Evolutionary conservation across 1,140 invertebrate species (phyloP).

Genomic region (Trachelipus rathkii): DNA sequence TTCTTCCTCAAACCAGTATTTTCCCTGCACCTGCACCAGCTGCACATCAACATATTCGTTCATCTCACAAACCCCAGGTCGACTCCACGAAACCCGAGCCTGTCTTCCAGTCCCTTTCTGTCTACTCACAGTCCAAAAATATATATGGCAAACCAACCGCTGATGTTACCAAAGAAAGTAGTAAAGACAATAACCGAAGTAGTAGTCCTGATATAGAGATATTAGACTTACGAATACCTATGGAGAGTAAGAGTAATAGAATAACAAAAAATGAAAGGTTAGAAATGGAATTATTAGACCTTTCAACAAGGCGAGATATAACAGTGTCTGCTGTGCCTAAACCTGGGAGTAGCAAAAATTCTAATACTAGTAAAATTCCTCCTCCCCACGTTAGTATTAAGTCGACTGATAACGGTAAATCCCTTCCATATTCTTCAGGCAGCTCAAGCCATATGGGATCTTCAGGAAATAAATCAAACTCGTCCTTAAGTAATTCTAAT

Average conservation of each 20-base stretch:
- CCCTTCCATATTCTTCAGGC: slow-evolving; percentile 29
- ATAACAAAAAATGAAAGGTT: slow-evolving; percentile 37
- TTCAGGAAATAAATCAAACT: neutral
- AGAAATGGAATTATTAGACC: slow-evolving; percentile 43
- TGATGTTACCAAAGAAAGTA: slow-evolving; percentile 31
- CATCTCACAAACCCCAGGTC: slow-evolving; percentile 30
- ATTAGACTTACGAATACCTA: slow-evolving; percentile 40
- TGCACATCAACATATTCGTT: slow-evolving; percentile 33
- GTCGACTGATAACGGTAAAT: slow-evolving; percentile 27
- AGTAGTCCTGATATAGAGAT: slow-evolving; percentile 45
- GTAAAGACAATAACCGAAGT: slow-evolving; percentile 37
- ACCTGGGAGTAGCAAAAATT: slow-evolving; percentile 38
- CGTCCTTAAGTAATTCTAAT: neutral
- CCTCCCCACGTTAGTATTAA: slow-evolving; percentile 43
- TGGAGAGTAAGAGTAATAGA: slow-evolving; percentile 32
- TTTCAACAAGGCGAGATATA: slow-evolving; percentile 44
- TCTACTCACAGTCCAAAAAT: slow-evolving; percentile 42
- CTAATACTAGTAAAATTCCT: slow-evolving; percentile 33
- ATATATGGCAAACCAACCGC: slow-evolving; percentile 44
- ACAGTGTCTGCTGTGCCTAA: slow-evolving; percentile 44
- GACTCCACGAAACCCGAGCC: slow-evolving; percentile 41
- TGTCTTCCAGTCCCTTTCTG: slow-evolving; percentile 43
- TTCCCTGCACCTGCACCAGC: slow-evolving; percentile 42
- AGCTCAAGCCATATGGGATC: slow-evolving; percentile 11
- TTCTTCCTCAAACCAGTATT: slow-evolving; percentile 43